phyloP scores from a whole-genome alignment of 2,113 vertebrate species.

The Platichthys flesus region DNA sequence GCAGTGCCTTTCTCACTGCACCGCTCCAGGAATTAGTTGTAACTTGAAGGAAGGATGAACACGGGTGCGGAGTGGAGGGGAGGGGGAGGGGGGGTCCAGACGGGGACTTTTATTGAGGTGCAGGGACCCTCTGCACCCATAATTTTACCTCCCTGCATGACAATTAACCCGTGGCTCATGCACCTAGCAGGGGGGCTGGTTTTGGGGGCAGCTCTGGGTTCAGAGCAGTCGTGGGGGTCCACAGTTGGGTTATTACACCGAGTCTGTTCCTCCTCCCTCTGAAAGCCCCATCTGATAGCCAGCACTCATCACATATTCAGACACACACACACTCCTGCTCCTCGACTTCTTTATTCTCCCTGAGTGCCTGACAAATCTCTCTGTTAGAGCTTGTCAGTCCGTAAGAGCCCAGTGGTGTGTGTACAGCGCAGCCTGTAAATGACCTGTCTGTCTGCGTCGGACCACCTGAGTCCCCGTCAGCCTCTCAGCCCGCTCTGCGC shows the following conservation, averaged over 20 bases:
- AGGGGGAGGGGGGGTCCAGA: slow-evolving; percentile 25
- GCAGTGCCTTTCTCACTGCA: slow-evolving; percentile 86
- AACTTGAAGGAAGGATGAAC: slow-evolving; percentile 89
- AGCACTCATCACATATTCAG: slow-evolving; percentile 57
- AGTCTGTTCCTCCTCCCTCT: slow-evolving; percentile 49
- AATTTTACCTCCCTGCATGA: slow-evolving; percentile 93
- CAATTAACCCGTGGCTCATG: slow-evolving; percentile 91
- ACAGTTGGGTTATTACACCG: slow-evolving; percentile 64
- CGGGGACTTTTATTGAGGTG: slow-evolving; percentile 90
- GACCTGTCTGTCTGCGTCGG: slow-evolving; percentile 73
- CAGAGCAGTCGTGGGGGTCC: slow-evolving; percentile 64
- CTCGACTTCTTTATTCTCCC: slow-evolving; percentile 68
- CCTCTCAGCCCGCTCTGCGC: slow-evolving; percentile 42
- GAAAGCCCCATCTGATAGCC: slow-evolving; percentile 56
- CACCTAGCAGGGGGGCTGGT: slow-evolving; percentile 69
- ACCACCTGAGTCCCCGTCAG: slow-evolving; percentile 79
- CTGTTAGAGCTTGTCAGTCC: slow-evolving; percentile 73
- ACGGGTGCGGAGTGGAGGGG: slow-evolving; percentile 24
- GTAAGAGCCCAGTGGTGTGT: slow-evolving; percentile 66
- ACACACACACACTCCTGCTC: slow-evolving; percentile 40
- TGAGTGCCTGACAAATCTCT: slow-evolving; percentile 75
- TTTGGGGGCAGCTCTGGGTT: slow-evolving; percentile 57
- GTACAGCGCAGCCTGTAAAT: slow-evolving; percentile 68
- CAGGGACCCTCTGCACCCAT: slow-evolving; percentile 92
- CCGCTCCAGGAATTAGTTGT: slow-evolving; percentile 93